A percentile compares a stretch with the other conserved stretches of the same genome.
These are phyloP conservation scores for Marisa cornuarietis DNA, from an alignment of 1,140 invertebrate genomes.

Conservation along the genomic window DNA sequence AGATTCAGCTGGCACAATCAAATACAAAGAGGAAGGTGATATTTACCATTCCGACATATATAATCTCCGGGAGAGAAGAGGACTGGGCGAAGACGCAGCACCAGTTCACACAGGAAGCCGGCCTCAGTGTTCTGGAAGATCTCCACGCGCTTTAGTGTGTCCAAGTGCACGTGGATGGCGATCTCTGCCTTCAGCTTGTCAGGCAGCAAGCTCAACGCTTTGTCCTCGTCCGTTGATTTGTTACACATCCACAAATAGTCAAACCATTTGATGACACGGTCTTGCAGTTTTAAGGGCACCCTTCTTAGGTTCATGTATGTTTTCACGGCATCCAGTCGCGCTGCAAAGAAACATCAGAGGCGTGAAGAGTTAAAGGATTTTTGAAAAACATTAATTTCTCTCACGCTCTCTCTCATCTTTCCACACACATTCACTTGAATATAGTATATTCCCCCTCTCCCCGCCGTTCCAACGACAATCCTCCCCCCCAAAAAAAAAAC, in stretches of 20 bases:
- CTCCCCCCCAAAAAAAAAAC: background rate
- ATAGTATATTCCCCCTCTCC: no score
- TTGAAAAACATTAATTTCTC: background rate
- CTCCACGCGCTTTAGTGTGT: slow-evolving; percentile 96
- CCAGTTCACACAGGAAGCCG: slow-evolving; percentile 96
- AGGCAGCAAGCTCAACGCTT: slow-evolving; percentile 67
- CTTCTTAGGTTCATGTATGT: slow-evolving; percentile 97
- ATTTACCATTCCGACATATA: slow-evolving; percentile 96
- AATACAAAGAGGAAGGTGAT: background rate
- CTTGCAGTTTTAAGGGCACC: slow-evolving; percentile 93
- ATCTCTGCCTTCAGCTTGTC: slow-evolving; percentile 99
- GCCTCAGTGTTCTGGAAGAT: slow-evolving; percentile 99
- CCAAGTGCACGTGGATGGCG: slow-evolving; percentile 97
- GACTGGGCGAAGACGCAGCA: slow-evolving; percentile 90
- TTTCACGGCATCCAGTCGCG: slow-evolving; percentile 96
- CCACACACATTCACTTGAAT: no score
- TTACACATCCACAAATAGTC: slow-evolving; percentile 99
- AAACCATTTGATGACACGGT: slow-evolving; percentile 99
- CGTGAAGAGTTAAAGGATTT: background rate
- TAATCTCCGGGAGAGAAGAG: slow-evolving; percentile 98
- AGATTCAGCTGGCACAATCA: background rate
- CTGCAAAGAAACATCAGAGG: slow-evolving; percentile 70
- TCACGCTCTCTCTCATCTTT: no score
- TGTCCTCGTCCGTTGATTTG: slow-evolving; percentile 97
- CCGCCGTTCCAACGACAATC: no score